phyloP scores from a whole-genome alignment of 2,888 invertebrate genomes.

The Chaetoderma sp. region DNA sequence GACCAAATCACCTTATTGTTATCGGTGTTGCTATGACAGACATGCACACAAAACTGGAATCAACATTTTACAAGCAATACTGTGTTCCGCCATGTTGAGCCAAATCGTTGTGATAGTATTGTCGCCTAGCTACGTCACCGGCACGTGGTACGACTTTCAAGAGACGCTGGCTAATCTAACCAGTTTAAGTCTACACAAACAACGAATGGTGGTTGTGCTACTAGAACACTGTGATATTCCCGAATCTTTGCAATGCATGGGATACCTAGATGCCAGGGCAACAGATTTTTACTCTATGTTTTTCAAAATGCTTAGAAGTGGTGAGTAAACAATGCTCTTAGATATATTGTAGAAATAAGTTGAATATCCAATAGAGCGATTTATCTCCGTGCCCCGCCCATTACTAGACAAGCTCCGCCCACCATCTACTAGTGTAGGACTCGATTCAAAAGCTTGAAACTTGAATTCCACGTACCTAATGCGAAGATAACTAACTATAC shows the following conservation, averaged over 20 bases:
- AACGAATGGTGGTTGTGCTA: conserved; percentile 52
- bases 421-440: no score
- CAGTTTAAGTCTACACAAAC: conserved; percentile 49
- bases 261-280: conserved; percentile 47
- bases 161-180: conserved; percentile 53
- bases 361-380: background rate
- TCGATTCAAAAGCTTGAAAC: no score
- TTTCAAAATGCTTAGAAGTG: conserved; percentile 47
- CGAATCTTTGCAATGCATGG: conserved; percentile 47
- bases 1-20: conserved; percentile 49
- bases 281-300: conserved; percentile 51
- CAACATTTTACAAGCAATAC: conserved; percentile 45
- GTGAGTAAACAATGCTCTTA: conserved; percentile 42
- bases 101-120: conserved; percentile 56
- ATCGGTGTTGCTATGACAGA: conserved; percentile 39
- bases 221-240: conserved; percentile 55
- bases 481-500: no score
- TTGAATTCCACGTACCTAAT: no score
- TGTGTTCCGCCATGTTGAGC: conserved; percentile 61
- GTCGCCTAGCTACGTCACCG: conserved; percentile 46
- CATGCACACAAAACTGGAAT: conserved; percentile 12
- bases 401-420: no score
- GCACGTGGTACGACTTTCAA: conserved; percentile 54
- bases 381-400: no score
- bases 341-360: background rate